Evolutionary conservation across 1,140 invertebrate species (phyloP), one percentile per base, ranked within the genome.

Genomic region (Leptonema lineaticorne): DNA sequence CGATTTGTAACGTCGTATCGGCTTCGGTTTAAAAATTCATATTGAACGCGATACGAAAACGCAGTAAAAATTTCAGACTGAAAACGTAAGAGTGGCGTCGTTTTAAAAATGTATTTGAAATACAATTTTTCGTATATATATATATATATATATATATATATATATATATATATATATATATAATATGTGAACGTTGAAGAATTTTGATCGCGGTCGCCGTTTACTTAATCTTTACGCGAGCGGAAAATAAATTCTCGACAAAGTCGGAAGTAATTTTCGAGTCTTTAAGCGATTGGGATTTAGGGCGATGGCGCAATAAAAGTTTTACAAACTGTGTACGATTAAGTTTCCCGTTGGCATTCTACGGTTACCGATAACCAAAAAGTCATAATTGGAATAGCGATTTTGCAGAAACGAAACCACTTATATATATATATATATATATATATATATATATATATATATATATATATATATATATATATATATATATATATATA

Each of bases 201-300:
- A 53, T 53, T 53, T 53, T 26, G 50, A 53, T 53, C 20, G 50
- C 50, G 50, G 50, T 26, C 50, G 50, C 50, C 50, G 50, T 53
- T 53, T 53, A 53, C 50, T 53, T 53, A 53, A 53, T 53, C 50
- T 53, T 53, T 53, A 53, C 50, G 50, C 50, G 50, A 53, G 50
- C 50, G 22, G 50, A 53, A 26, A 53, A 53, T 53, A 53, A 53
- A 53, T 53, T 53, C 24, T 24, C 50, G 22, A 53, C 50, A 26
- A 53, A 53, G 50, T 53, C 50, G 50, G 50, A 53, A 53, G 50
- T 53, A 53, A 53, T 53, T 53, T 53, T 53, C 50, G 50, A 53
- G 50, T 53, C 50, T 53, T 53, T 53, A 53, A 53, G 50, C 50
- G 50, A 53, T 53, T 24, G 22, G 50, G 50, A 53, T 53, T 53